A percentile compares a stretch with the other conserved stretches of the same genome.
These are phyloP conservation scores for Oncorhynchus keta DNA, from an alignment of 2,113 vertebrate species.

Conservation along the genomic window DNA sequence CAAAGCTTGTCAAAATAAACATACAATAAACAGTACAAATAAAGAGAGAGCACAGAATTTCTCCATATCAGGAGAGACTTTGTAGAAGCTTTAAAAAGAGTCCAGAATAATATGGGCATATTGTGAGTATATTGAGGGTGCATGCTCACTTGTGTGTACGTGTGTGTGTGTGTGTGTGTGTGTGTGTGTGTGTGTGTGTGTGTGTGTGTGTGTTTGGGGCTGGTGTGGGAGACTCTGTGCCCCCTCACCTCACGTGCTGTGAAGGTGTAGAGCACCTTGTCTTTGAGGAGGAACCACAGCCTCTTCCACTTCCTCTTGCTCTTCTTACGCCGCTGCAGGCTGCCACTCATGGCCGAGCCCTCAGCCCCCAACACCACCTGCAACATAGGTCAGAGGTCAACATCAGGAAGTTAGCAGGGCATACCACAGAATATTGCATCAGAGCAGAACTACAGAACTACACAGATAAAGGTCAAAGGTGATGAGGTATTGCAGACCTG, in stretches of 20 bases:
- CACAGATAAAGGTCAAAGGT: neutral
- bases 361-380: conserved; percentile 87
- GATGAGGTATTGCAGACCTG: conserved; percentile 75
- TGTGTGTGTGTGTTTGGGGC: conserved; percentile 45
- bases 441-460: no score
- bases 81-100: no score
- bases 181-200: conserved; percentile 4
- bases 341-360: conserved; percentile 84
- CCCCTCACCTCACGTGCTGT: conserved; percentile 85
- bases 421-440: no score
- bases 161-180: neutral
- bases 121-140: neutral
- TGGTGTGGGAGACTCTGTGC: conserved; percentile 69
- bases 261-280: conserved; percentile 98
- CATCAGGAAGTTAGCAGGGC: neutral
- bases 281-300: conserved; percentile 97
- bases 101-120: neutral
- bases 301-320: conserved; percentile 95
- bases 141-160: no score
- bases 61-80: neutral
- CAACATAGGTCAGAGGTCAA: conserved; percentile 23
- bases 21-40: neutral
- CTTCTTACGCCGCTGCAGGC: conserved; percentile 87
- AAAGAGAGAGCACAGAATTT: conserved; percentile 55
- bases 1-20: neutral